phyloP scores from a whole-genome alignment of 2,113 vertebrate genomes.

The Rhodinocichla rosea region DNA sequence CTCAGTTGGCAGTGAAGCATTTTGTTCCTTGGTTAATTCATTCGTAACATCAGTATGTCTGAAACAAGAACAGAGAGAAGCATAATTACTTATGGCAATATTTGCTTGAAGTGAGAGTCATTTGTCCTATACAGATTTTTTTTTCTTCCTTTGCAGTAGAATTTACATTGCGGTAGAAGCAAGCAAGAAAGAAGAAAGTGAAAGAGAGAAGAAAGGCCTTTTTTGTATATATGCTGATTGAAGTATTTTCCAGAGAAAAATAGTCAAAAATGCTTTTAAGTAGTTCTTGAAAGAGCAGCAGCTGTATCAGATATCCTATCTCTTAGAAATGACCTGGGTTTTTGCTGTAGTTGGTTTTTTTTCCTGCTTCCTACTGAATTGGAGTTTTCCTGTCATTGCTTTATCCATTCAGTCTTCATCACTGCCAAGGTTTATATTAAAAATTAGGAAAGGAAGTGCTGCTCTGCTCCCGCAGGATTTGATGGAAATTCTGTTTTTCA shows the following conservation, averaged over 20 bases:
- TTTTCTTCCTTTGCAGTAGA: background rate
- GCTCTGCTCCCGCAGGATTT: background rate
- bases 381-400: background rate
- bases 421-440: background rate
- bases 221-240: background rate
- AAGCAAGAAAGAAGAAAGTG: constrained; percentile 23
- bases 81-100: constrained; percentile 45
- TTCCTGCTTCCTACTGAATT: background rate
- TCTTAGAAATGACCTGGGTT: background rate
- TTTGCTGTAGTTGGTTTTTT: background rate
- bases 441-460: background rate
- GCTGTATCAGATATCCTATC: background rate
- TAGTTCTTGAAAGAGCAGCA: constrained; percentile 14
- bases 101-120: constrained; percentile 46
- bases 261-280: constrained; percentile 12
- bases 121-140: background rate
- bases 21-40: constrained; percentile 44
- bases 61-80: constrained; percentile 43
- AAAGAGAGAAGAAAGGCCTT: background rate
- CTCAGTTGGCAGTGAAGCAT: background rate
- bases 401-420: background rate
- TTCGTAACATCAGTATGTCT: constrained; percentile 5
- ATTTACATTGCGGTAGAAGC: background rate
- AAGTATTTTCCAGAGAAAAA: constrained; percentile 19
- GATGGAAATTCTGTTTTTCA: background rate